Evolutionary conservation across 2,888 invertebrate genomes (phyloP), one percentile per base, ranked within the genome.

Genomic region (Hypomecis atomaria): DNA sequence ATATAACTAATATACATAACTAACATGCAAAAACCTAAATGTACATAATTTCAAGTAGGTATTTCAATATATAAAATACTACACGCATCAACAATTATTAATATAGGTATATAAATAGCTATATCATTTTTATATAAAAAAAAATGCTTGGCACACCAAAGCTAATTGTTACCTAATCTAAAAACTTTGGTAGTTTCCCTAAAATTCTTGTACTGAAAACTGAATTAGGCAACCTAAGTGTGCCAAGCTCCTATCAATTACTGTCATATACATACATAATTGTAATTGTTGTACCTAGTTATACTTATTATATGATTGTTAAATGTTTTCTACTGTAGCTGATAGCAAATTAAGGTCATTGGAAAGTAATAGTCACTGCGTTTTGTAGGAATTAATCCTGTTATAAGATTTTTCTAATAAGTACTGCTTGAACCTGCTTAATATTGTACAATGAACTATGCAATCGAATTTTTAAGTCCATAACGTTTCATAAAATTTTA

Each of bases 281-380:
- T 47, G 43, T 53, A 55, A 64, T 55, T 64, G 55, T 59, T 64
- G 59, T 59, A 64, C 38, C 63, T 50, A 59, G 59, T 64, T 59
- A 63, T 70, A 72, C 61, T 50, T 81, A 74, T 76, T 78, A 74
- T 67, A 71, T 72, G 74, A 78, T 84, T 81, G 83, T 83, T 86
- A 72, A 81, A 81, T 78, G 76, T 85, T 84, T 84, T 83, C 79
- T 83, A 83, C 76, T 71, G 76, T 83, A 83, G 81, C 76, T 78
- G 75, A 79, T 78, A 72, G 58, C 57, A 23, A 11, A 60, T 40
- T 8, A 53, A 53, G 47, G 33, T 33, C 13, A 3, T 37, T 52
- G 37, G 6, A 8, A 49, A 49, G 8, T 23, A 11, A 37, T 50
- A 37, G 8, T 13, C 13, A 34, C 49, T 50, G 37, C 37, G 4